Percentiles rank a stretch among this genome's conserved stretches.
Conservation (phyloP, 2,888 invertebrate genomes). For the Drosophila recens region DNA sequence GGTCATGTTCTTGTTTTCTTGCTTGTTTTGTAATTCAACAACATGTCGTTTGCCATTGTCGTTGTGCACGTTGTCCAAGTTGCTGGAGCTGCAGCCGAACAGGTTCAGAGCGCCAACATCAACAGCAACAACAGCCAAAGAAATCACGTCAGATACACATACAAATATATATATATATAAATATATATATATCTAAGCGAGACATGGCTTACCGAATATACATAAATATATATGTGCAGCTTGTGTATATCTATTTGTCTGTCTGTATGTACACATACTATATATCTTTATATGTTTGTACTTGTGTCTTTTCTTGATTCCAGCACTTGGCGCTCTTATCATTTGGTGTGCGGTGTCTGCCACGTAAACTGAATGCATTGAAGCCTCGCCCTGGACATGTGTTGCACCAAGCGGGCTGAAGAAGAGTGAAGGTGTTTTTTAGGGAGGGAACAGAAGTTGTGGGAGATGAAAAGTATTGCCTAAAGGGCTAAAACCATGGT, state of each 20-base stretch:
- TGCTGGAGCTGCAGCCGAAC: conserved; percentile 60
- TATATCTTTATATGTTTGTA: conserved; percentile 24
- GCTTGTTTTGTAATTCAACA: conserved; percentile 73
- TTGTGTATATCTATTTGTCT: conserved; percentile 3
- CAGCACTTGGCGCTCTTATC: conserved; percentile 64
- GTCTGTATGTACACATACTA: neutral
- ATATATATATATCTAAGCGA: conserved; percentile 12
- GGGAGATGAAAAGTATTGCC: conserved; percentile 22
- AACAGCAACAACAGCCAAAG: conserved; percentile 47
- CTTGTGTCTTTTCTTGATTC: conserved; percentile 58
- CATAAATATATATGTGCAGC: conserved; percentile 13
- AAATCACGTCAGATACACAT: conserved; percentile 73
- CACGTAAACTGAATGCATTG: conserved; percentile 43
- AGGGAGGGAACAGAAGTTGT: neutral
- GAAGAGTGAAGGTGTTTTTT: conserved; percentile 1
- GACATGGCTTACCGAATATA: conserved; percentile 11
- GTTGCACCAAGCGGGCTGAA: conserved; percentile 24
- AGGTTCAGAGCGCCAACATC: conserved; percentile 65
- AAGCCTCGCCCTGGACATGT: conserved; percentile 52
- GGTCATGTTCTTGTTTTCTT: conserved; percentile 45
- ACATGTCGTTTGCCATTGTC: conserved; percentile 68
- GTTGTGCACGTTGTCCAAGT: conserved; percentile 60
- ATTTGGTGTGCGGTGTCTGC: conserved; percentile 52
- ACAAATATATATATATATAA: conserved; percentile 30
- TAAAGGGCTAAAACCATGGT: conserved; percentile 43